Percentiles rank a stretch among this genome's conserved stretches.
Conservation (phyloP, 2,888 invertebrate species). For the Diadegma fenestrale region DNA sequence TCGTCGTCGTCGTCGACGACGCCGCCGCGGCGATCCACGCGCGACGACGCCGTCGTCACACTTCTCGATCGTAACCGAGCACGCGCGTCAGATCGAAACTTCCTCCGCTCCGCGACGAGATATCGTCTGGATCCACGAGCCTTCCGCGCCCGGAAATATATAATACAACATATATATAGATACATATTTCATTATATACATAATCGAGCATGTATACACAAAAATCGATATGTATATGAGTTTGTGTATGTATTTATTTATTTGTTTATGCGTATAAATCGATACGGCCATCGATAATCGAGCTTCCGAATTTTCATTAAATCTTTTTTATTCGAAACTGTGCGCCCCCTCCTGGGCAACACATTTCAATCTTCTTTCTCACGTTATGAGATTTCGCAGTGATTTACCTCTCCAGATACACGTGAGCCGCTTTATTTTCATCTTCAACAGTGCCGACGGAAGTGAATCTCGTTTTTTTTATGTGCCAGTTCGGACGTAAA, state of each 20-base stretch:
- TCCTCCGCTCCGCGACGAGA: constrained; percentile 63
- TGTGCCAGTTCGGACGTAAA: neutral
- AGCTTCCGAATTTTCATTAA: neutral
- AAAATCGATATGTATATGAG: neutral
- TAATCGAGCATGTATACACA: neutral
- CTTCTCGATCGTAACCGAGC: constrained; percentile 70
- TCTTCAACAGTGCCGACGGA: constrained; percentile 42
- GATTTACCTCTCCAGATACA: neutral
- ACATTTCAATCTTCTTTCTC: neutral
- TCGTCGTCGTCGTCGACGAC: constrained; percentile 62
- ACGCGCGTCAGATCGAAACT: constrained; percentile 68
- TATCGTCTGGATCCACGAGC: constrained; percentile 61
- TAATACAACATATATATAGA: neutral
- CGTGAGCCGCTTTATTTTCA: constrained; percentile 25
- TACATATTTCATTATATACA: constrained; percentile 21
- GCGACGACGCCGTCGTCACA: constrained; percentile 60
- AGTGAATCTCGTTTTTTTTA: constrained; percentile 34
- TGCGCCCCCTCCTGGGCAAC: neutral
- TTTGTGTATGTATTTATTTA: constrained; percentile 2
- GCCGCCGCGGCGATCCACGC: constrained; percentile 62
- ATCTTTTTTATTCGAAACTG: neutral
- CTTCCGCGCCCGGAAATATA: constrained; percentile 34
- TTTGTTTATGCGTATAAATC: neutral
- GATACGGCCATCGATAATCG: constrained; percentile 18
- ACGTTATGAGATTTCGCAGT: constrained; percentile 3